phyloP scores from a whole-genome alignment of 2,888 invertebrate genomes.

The Norana najaformis region DNA sequence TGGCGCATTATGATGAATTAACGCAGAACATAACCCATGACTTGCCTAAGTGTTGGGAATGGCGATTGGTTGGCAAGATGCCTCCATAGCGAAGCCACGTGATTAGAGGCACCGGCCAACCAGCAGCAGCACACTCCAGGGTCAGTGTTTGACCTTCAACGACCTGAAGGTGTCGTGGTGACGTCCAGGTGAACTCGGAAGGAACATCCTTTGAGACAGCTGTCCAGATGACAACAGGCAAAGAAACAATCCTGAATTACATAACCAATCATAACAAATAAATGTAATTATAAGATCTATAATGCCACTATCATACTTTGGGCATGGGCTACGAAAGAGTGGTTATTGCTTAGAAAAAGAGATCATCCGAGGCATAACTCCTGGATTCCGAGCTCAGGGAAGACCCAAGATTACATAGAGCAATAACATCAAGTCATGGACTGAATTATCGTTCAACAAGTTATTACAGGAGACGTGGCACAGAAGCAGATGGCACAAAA shows the following conservation, averaged over 20 bases:
- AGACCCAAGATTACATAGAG: too few species aligned
- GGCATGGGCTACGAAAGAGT: too few species aligned
- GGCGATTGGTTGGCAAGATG: not conserved
- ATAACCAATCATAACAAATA: not conserved
- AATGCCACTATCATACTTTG: too few species aligned
- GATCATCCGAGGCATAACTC: too few species aligned
- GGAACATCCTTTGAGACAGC: not conserved
- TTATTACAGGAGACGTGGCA: too few species aligned
- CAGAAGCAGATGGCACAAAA: too few species aligned
- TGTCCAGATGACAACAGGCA: not conserved
- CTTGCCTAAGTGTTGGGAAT: not conserved
- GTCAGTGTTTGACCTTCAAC: not conserved
- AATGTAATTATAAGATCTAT: too few species aligned
- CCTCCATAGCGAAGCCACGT: conserved; percentile 15
- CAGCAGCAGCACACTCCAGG: not conserved
- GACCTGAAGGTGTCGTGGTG: not conserved
- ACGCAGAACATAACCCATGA: not conserved
- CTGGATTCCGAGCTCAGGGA: too few species aligned
- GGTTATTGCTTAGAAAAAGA: too few species aligned
- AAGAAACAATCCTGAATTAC: not conserved
- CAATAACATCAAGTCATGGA: too few species aligned
- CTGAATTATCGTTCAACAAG: too few species aligned
- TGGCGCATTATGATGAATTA: too few species aligned
- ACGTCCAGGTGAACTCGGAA: not conserved
- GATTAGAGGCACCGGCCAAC: not conserved